Conservation (phyloP, 2,797 vertebrate species). For the Rousettus madagascariensis region DNA sequence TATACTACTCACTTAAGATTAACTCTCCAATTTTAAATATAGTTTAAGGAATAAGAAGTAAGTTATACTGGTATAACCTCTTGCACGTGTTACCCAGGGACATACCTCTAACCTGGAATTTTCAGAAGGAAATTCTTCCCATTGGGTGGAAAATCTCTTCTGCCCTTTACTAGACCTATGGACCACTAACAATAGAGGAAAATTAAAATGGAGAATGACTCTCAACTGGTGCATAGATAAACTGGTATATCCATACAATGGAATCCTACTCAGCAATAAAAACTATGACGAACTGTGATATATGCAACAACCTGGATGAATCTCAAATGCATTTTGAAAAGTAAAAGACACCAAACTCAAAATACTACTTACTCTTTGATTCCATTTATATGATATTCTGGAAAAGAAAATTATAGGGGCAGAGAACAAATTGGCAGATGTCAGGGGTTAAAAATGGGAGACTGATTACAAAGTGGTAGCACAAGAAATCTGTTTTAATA, state of each 20-base stretch:
- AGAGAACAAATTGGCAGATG: background rate
- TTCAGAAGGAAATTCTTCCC: slow-evolving; percentile 49
- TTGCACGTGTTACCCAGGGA: slow-evolving; percentile 42
- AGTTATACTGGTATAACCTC: slow-evolving; percentile 20
- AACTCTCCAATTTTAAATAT: slow-evolving; percentile 42
- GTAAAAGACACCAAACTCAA: slow-evolving; percentile 58
- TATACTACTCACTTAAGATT: slow-evolving; percentile 52
- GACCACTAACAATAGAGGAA: slow-evolving; percentile 36
- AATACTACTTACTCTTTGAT: slow-evolving; percentile 55
- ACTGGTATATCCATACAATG: slow-evolving; percentile 44
- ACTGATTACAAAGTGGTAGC: slow-evolving; percentile 16
- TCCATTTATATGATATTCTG: slow-evolving; percentile 45
- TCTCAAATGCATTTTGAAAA: slow-evolving; percentile 56
- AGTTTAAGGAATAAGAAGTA: slow-evolving; percentile 43
- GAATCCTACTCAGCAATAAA: slow-evolving; percentile 73
- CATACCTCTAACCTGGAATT: slow-evolving; percentile 55
- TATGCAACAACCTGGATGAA: slow-evolving; percentile 43
- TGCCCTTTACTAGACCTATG: slow-evolving; percentile 51
- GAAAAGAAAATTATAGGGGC: slow-evolving; percentile 35
- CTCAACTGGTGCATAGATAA: slow-evolving; percentile 68
- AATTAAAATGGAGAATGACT: slow-evolving; percentile 24
- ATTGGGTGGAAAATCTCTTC: slow-evolving; percentile 34
- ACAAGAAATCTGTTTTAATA: slow-evolving; percentile 36
- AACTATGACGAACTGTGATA: slow-evolving; percentile 39
- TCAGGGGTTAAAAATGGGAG: background rate